Evolutionary conservation across 2,888 invertebrate species (phyloP), one percentile per base, ranked within the genome.

Genomic region (Drosophila koepferae): DNA sequence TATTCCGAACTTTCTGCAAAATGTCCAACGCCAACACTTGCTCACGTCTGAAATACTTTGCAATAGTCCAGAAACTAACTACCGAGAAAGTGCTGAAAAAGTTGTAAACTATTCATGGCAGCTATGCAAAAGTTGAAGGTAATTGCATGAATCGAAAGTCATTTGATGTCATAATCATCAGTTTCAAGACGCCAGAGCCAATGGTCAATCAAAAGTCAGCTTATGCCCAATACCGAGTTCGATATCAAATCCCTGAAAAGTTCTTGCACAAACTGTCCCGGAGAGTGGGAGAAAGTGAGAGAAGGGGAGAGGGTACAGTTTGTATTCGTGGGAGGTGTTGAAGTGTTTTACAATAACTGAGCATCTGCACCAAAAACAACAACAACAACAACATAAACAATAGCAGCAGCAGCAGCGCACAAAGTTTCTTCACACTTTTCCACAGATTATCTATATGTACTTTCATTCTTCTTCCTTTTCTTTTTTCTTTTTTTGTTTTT

Each of bases 131-230:
- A 48, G 31, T 67, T 73, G n/a, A 14, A 28, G 38, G 43, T 67
- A 74, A 68, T 79, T 74, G 62, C 56, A 61, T 41, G 59, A 55
- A 53, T 44, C 54, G 49, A 18, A 62, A 59, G 16, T 31, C 36
- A 59, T 34, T 62, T 58, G 44, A 31, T 56, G 63, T 41, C 72
- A 61, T 36, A 43, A 69, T 48, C 71, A 75, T 54, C 48, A 66
- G 44, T 23, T 53, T 44, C 46, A 61, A 49, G 51, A 59, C 16
- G 44, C 76, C 55, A 63, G 48, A 46, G 38, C 40, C 46, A 23
- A 69, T 76, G 80, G 71, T 67, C 82, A 72, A 68, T 87, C 82
- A 65, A 31, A 69, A 79, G 76, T 71, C 66, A 76, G 77, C 68
- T 87, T 82, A 65, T 56, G 72, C 44, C 51, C 55, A 70, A 55